Base-by-base conservation (phyloP, 2,888 invertebrate species). In the Agrochola macilenta region DNA sequence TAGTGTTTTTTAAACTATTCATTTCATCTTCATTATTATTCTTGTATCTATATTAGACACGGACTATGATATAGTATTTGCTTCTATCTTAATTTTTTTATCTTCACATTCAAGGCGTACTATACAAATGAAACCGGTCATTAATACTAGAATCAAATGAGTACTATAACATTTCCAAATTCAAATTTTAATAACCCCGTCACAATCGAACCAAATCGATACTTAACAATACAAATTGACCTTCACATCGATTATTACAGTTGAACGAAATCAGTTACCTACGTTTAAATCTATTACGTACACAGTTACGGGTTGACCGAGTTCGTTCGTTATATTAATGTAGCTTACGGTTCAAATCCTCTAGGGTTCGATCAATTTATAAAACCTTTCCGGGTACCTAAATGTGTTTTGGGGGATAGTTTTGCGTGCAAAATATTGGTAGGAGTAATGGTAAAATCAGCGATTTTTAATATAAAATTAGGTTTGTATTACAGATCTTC, bases 351-450 rank as follows among this genome's bases (percentile, higher is more conserved):
- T 69, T 78, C 58, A 77, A 78, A 79, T 71, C 73, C 79, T 43
- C 71, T 79, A 65, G 83, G 84, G 71, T 43, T 68, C 61, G 79
- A 79, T 87, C 76, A 70, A 87, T 87, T 83, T 83, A 43, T 76
- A 69, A 78, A 85, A 76, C 79, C 77, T 73, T 86, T 76, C 76
- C 76, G 43, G 74, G 30, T 74, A 61, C 46, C 23, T 76, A 74
- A 60, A 73, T 52, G 35, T 71, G 57, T 74, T 84, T 71, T 46
- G n/a, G 26, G 65, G 26, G 75, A 11, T 81, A 70, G 74, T 83
- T 83, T 73, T 57, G 11, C 49, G 30, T 23, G 49, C 9, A 61
- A 76, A 70, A 71, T 74, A 69, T 75, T 63, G 49, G 5, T 17
- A 39, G n/a, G n/a, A 52, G 23, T 0, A 35, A 39, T 35, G 30